A percentile compares a stretch with the other conserved stretches of the same genome.
These are phyloP conservation scores for Melanaphis sacchari DNA, from an alignment of 1,140 invertebrate genomes.

Conservation along the genomic window DNA sequence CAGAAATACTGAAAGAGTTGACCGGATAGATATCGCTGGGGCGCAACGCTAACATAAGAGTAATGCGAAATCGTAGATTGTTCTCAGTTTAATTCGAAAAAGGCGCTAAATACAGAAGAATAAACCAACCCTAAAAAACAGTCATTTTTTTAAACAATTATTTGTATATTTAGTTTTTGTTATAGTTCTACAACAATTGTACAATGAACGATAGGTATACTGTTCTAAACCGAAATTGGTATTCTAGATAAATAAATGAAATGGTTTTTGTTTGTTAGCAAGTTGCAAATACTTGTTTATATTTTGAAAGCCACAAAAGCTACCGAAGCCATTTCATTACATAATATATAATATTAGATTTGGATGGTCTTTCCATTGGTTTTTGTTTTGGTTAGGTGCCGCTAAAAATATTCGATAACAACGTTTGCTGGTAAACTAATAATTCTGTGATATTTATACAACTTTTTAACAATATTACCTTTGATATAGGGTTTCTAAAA, in stretches of 20 bases:
- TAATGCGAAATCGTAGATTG: background rate
- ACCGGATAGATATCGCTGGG: background rate
- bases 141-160: background rate
- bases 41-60: conserved; percentile 9
- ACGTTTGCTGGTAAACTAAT: too few relatives aligned
- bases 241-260: too few relatives aligned
- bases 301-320: background rate
- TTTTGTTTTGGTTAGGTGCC: background rate
- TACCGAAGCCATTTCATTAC: background rate
- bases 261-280: background rate
- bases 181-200: background rate
- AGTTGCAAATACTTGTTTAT: background rate
- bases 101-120: background rate
- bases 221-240: background rate
- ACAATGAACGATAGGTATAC: background rate
- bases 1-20: background rate
- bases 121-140: background rate
- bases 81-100: background rate
- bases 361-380: background rate
- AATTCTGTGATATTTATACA: too few relatives aligned
- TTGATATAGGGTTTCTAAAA: too few relatives aligned
- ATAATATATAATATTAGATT: background rate
- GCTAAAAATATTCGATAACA: background rate
- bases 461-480: too few relatives aligned
- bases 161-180: too few relatives aligned